Conservation (phyloP, 1,140 invertebrate species). For the Tyrophagus putrescentiae region DNA sequence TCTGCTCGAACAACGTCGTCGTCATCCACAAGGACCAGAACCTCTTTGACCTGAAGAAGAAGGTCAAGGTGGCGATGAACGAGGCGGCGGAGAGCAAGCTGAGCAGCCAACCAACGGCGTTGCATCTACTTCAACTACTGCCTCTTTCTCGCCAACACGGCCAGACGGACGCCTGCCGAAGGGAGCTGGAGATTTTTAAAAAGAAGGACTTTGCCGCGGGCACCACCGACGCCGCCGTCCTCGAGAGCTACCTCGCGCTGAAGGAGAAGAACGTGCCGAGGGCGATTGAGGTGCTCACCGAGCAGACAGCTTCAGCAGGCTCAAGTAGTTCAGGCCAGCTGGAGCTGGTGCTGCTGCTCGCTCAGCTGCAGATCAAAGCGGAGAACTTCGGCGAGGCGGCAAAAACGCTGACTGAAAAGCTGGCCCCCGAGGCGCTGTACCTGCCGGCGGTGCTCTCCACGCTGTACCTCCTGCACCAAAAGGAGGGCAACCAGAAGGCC, state of each 20-base stretch:
- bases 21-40: constrained; percentile 81
- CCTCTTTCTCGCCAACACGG: constrained; percentile 67
- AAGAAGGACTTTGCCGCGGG: constrained; percentile 46
- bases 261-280: constrained; percentile 55
- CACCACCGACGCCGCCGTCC: constrained; percentile 44
- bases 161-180: constrained; percentile 68
- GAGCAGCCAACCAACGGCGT: constrained; percentile 56
- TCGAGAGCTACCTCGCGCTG: constrained; percentile 47
- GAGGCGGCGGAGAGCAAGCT: constrained; percentile 72
- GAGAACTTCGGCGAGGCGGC: constrained; percentile 62
- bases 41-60: constrained; percentile 90
- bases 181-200: constrained; percentile 52
- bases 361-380: constrained; percentile 39
- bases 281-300: constrained; percentile 49
- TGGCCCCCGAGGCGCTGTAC: constrained; percentile 41
- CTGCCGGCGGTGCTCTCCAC: constrained; percentile 42
- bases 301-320: no score
- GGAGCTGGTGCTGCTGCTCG: constrained; percentile 30
- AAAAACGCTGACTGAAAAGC: constrained; percentile 46
- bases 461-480: constrained; percentile 63
- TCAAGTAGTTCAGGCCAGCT: no score
- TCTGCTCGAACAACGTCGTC: constrained; percentile 83
- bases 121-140: constrained; percentile 76
- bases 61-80: constrained; percentile 71
- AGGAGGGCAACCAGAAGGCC: constrained; percentile 53